Evolutionary conservation across 2,888 invertebrate species (phyloP).

Genomic region (Drosophila pseudotalamancana): DNA sequence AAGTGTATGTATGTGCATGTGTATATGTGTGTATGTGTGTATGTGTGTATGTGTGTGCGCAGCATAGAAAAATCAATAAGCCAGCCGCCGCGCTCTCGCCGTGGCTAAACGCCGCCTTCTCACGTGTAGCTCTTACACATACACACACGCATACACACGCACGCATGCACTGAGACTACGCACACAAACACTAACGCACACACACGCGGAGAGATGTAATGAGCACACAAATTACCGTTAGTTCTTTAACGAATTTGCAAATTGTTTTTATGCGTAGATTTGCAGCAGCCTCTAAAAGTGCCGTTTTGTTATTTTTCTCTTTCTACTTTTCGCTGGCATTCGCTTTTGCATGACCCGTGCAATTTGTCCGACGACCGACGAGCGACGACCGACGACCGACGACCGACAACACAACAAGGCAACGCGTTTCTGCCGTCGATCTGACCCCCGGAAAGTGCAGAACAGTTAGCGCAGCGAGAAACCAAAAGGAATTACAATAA

Average conservation of each 20-base stretch:
- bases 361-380: slow-evolving; percentile 3
- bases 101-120: slow-evolving; percentile 22
- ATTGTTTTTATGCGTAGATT: slow-evolving; percentile 1
- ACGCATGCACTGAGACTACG: slow-evolving; percentile 5
- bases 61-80: slow-evolving; percentile 62
- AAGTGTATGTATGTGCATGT: slow-evolving; percentile 6
- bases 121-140: slow-evolving; percentile 39
- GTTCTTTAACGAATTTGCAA: slow-evolving; percentile 9
- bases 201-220: slow-evolving; percentile 1
- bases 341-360: neutral
- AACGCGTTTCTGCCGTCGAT: slow-evolving; percentile 46
- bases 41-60: slow-evolving; percentile 21
- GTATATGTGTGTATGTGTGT: slow-evolving; percentile 1
- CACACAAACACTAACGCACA: slow-evolving; percentile 1
- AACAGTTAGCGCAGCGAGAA: slow-evolving; percentile 14
- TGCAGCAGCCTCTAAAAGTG: neutral
- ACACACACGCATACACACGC: slow-evolving; percentile 11
- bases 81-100: slow-evolving; percentile 22
- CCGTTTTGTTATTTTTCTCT: neutral
- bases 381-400: slow-evolving; percentile 14
- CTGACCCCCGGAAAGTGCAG: slow-evolving; percentile 48
- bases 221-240: slow-evolving; percentile 46
- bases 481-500: neutral
- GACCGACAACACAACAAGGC: slow-evolving; percentile 29
- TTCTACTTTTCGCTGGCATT: neutral